These are phyloP conservation scores for Drosophila lutescens DNA, from an alignment of 2,888 invertebrate species.

Conservation along the genomic window DNA sequence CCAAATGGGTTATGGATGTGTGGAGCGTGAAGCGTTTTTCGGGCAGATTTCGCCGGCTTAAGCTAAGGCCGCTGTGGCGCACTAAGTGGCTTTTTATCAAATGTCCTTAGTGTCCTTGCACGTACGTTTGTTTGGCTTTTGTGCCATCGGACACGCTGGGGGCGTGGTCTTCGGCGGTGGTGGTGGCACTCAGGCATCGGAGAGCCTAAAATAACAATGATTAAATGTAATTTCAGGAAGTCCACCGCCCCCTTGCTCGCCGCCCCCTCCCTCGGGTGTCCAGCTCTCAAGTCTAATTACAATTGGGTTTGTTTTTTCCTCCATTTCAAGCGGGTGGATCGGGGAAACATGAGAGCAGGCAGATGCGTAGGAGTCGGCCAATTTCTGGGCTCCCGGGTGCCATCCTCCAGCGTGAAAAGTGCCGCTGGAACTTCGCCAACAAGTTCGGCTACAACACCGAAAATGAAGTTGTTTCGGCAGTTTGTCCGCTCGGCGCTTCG, in stretches of 20 bases:
- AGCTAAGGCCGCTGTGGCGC: slow-evolving; percentile 31
- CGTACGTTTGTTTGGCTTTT: slow-evolving; percentile 18
- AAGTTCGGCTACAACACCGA: slow-evolving; percentile 20
- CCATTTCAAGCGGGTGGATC: background rate
- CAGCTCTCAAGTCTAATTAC: slow-evolving; percentile 44
- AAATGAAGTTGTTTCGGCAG: slow-evolving; percentile 62
- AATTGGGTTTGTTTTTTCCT: slow-evolving; percentile 27
- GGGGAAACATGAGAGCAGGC: background rate
- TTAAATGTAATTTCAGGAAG: slow-evolving; percentile 42
- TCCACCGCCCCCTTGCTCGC: slow-evolving; percentile 4
- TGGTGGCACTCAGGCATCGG: slow-evolving; percentile 28
- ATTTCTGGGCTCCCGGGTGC: slow-evolving; percentile 9
- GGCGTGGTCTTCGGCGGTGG: slow-evolving; percentile 13
- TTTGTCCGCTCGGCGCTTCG: slow-evolving; percentile 45
- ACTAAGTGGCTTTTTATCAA: slow-evolving; percentile 68
- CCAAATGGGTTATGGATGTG: slow-evolving; percentile 43
- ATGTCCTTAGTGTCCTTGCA: slow-evolving; percentile 41
- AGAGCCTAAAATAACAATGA: slow-evolving; percentile 44
- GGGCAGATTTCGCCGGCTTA: slow-evolving; percentile 36
- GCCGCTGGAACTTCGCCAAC: slow-evolving; percentile 45
- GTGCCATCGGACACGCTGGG: slow-evolving; percentile 29
- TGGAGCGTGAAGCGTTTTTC: background rate
- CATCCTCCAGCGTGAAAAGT: slow-evolving; percentile 62
- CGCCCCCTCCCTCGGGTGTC: slow-evolving; percentile 5
- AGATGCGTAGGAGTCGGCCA: slow-evolving; percentile 26